phyloP scores from a whole-genome alignment of 2,888 invertebrate species.

The Tenthredo notha region DNA sequence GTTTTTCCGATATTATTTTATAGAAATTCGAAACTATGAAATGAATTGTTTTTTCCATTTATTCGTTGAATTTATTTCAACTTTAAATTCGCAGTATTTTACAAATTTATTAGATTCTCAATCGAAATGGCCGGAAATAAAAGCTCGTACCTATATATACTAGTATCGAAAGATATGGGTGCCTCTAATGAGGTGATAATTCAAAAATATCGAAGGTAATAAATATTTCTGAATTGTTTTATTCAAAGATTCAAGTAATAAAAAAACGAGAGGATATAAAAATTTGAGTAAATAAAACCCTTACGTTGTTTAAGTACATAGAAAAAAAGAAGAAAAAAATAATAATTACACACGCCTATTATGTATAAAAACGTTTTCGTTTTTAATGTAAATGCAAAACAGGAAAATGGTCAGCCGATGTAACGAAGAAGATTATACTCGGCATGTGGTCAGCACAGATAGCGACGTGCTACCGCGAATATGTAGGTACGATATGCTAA shows the following conservation, averaged over 20 bases:
- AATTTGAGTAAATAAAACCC: not conserved
- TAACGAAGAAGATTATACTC: slow-evolving; percentile 75
- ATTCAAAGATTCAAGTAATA: too few species aligned
- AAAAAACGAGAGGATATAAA: not conserved
- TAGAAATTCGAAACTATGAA: too few species aligned
- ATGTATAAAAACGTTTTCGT: slow-evolving; percentile 72
- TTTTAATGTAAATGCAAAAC: slow-evolving; percentile 73
- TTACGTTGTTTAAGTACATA: not conserved
- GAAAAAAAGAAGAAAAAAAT: too few species aligned
- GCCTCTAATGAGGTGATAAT: not conserved
- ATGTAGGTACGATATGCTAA: slow-evolving; percentile 63
- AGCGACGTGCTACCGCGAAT: slow-evolving; percentile 64
- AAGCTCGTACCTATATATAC: too few species aligned
- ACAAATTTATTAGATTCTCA: not conserved
- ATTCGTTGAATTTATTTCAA: not conserved
- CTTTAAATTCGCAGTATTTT: too few species aligned
- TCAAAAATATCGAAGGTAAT: not conserved
- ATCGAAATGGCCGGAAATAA: not conserved
- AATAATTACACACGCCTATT: not conserved
- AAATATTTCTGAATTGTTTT: not conserved
- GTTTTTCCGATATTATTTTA: too few species aligned
- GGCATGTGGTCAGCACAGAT: slow-evolving; percentile 75
- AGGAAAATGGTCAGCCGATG: slow-evolving; percentile 64
- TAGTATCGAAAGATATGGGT: not conserved
- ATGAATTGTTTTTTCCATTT: too few species aligned